These are phyloP conservation scores for Crocuta crocuta DNA, from an alignment of 2,113 vertebrate genomes.

Conservation along the genomic window DNA sequence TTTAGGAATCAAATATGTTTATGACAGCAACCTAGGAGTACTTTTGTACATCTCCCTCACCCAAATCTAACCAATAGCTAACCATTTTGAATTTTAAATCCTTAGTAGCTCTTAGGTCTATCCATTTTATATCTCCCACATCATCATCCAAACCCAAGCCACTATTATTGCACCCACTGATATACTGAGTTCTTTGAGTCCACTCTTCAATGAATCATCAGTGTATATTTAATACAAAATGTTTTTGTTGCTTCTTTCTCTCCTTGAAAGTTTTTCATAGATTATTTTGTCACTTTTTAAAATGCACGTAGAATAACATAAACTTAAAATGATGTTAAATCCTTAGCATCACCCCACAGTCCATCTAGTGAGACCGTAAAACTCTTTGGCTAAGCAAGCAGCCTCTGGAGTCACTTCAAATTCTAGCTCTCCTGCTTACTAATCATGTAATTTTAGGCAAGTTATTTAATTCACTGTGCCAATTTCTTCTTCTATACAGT, in stretches of 20 bases:
- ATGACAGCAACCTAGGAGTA: background rate
- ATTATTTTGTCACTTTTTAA: background rate
- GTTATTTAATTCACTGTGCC: slow-evolving; percentile 32
- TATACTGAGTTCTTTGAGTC: background rate
- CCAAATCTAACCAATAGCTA: background rate
- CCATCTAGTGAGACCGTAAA: background rate
- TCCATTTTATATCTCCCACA: background rate
- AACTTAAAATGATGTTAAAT: slow-evolving; percentile 35
- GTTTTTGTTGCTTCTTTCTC: background rate
- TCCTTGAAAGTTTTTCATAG: background rate
- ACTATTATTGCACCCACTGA: background rate
- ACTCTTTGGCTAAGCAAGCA: slow-evolving; percentile 51
- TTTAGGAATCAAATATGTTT: background rate
- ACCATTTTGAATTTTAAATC: background rate
- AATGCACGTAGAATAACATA: slow-evolving; percentile 9
- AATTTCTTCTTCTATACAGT: slow-evolving; percentile 39
- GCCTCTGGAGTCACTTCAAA: slow-evolving; percentile 23
- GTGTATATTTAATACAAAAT: background rate
- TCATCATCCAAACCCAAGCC: background rate
- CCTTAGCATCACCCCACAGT: background rate
- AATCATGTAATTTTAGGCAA: slow-evolving; percentile 44
- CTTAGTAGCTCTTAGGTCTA: background rate
- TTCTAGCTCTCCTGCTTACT: slow-evolving; percentile 48
- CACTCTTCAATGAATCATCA: background rate
- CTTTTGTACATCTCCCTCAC: background rate